Base-by-base conservation (phyloP, 2,888 invertebrate genomes). In the Coecobrya sp. region DNA sequence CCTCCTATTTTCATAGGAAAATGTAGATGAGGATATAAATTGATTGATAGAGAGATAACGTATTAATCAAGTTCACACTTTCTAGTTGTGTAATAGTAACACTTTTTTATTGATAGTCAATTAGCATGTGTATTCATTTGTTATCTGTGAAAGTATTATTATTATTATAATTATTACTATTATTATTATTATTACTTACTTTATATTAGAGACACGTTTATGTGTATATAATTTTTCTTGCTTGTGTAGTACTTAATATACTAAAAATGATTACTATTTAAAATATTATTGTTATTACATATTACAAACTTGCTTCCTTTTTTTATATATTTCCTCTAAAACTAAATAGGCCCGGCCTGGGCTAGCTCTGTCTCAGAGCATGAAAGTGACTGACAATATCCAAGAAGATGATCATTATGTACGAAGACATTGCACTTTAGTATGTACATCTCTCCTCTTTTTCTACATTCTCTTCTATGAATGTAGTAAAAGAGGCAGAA, bases 361-460 rank as follows among this genome's bases (percentile, higher is more conserved):
- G 87, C 91, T 92, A 91, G 91, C 91, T 91, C 91, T 91, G 87
- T 91, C 55, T 91, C 81, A 91, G 91, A 91, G 91, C 91, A 91
- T 87, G 91, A 91, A 91, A 91, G 91, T 91, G 91, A 91, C 91
- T 91, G 91, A 91, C 91, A 91, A 91, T 91, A 91, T 87, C 91
- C 81, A 49, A 81, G 49, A 59, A 85, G 91, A 91, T 86, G 79
- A 91, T 91, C 86, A 91, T 86, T 91, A 91, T 86, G 91, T 81
- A 86, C 68, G 91, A 86, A 86, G 90, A 62, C 85, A 90, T 90
- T 59, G 90, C 79, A 86, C 81, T 81, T 70, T 73, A 10, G 30
- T 79, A 82, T 82, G 59, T 82, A 82, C 82, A 82, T 82, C 82
- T 62, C 36, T 65, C 55, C 55, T 49, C 49, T 49, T 11, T 49